Evolutionary conservation across 2,888 invertebrate genomes (phyloP), one percentile per base, ranked within the genome.

Genomic region (Pandemis heparana): DNA sequence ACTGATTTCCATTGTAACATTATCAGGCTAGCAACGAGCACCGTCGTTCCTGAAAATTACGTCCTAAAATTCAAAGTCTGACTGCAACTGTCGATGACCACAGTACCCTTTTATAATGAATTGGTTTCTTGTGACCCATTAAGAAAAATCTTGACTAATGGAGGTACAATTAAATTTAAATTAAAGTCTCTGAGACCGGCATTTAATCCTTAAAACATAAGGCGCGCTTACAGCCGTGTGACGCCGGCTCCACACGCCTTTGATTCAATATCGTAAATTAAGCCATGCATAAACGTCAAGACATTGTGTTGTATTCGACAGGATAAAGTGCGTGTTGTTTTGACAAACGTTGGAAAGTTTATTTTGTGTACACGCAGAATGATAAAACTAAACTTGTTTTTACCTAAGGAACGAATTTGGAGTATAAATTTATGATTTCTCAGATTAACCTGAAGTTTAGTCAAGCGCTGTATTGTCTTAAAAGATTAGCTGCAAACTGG

Each of bases 181-280:
- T 43, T 43, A 16, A 51, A 5, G 14, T 53, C 18, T 53, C 6
- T 9, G 53, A 5, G 53, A n/a, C 18, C 53, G 9, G 12, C 23
- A 18, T 23, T 53, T 12, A 56, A 71, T 78, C 76, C 75, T n/a
- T 51, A 43, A 39, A 32, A 43, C 61, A 77, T 75, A 77, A 63
- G 53, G 61, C 62, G 71, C 74, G 70, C 76, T 77, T 75, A 78
- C 75, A 74, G 76, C 74, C 75, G 70, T 75, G 71, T 77, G 76
- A 71, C 78, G 53, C 56, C 53, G 18, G 74, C 65, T 74, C 64
- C 64, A 62, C 75, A 63, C 75, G 75, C 76, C 75, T 80, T 80
- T 80, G 80, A 81, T 81, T 82, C 82, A 79, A 79, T 82, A 80
- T 81, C 79, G 77, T 82, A 80, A 80, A 82, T 82, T 82, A 80